Evolutionary conservation across 2,888 invertebrate genomes (phyloP), one percentile per base, ranked within the genome.

Genomic region (Noctuana brunneofusca): DNA sequence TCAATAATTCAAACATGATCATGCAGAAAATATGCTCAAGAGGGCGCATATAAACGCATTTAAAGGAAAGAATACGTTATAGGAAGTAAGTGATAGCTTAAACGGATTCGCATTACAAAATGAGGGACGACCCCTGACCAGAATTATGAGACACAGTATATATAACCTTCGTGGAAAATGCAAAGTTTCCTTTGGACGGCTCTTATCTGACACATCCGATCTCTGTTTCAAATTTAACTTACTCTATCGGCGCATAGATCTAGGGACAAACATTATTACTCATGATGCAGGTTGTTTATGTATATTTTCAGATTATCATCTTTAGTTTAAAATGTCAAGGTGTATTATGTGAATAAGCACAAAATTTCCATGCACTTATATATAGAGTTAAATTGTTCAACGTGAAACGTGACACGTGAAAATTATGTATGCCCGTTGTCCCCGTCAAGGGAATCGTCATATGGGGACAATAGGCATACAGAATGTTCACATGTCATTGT

Each of bases 151-250:
- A 59, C 22, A 16, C 12, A 16, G 30, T 32, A 35, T 14, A 38
- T 24, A 41, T 52, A 52, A 59, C 22, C 32, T 59, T 59, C 46
- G 43, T 20, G 52, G 59, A 59, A 59, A 53, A 53, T 59, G 9
- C 32, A 43, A 59, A 54, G 18, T 54, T 48, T 60, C 35, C 54
- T n/a, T 48, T 35, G 60, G 60, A 60, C 54, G 54, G 32, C 16
- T 60, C 6, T 54, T 38, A 60, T 60, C 60, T 60, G 53, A 53
- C 53, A 41, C 53, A 48, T 46, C 52, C 41, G 59, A 59, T 60
- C 60, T 54, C 30, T 48, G 27, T 14, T 38, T 54, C 20, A 41
- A 60, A 35, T 60, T 54, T 50, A 22, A 22, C 20, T 53, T 53
- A 14, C 30, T 32, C 9, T 60, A 60, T 54, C 53, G 11, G 14